phyloP scores from a whole-genome alignment of 2,797 vertebrate species.

The Glyptemys insculpta region DNA sequence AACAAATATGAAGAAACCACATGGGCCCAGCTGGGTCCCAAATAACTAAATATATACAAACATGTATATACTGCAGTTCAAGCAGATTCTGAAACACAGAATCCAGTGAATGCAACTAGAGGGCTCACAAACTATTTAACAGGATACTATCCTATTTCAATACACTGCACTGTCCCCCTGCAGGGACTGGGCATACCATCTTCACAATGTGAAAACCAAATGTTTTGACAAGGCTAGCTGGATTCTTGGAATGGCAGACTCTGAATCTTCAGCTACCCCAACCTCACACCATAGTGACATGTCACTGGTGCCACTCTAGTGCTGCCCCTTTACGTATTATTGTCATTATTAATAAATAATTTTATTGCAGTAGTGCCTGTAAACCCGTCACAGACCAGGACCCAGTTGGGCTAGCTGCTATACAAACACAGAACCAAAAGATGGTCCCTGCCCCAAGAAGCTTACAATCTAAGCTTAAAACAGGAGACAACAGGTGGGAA shows the following conservation, averaged over 20 bases:
- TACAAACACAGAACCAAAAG: background rate
- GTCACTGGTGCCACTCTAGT: background rate
- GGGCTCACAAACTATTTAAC: background rate
- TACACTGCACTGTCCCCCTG: background rate
- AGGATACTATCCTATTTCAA: background rate
- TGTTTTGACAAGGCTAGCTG: background rate
- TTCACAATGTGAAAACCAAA: background rate
- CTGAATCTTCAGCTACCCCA: background rate
- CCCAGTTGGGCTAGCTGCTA: background rate
- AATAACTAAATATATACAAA: background rate
- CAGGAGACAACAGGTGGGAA: background rate
- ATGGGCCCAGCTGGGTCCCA: background rate
- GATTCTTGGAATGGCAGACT: background rate
- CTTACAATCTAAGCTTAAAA: background rate
- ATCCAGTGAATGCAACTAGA: background rate
- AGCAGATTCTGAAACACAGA: background rate
- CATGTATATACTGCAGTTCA: background rate
- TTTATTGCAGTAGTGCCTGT: background rate
- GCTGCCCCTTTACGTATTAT: background rate
- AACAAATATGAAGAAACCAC: background rate
- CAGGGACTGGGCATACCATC: background rate
- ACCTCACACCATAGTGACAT: background rate
- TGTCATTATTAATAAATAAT: background rate
- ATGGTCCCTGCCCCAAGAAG: background rate
- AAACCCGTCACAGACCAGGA: background rate